Evolutionary conservation across 2,888 invertebrate species (phyloP).

Genomic region (Drosophila paranaensis): DNA sequence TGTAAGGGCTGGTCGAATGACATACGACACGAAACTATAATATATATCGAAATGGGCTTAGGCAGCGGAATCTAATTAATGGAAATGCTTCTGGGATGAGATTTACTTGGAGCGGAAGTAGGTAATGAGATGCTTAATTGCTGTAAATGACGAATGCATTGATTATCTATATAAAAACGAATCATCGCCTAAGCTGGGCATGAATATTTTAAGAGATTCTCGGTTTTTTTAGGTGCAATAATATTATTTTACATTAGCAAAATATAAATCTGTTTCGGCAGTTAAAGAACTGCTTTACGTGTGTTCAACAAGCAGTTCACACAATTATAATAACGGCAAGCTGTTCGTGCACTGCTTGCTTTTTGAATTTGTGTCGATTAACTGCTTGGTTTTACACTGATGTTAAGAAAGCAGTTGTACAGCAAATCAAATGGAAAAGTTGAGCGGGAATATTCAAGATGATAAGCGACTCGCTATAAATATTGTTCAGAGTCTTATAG

Average conservation of each 20-base stretch:
- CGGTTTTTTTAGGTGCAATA: background rate
- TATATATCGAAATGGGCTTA: slow-evolving; percentile 17
- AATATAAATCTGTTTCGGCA: background rate
- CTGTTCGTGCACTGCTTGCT: background rate
- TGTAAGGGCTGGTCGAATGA: slow-evolving; percentile 39
- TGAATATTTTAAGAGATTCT: background rate
- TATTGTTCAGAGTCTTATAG: background rate
- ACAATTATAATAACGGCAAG: background rate
- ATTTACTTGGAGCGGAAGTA: slow-evolving; percentile 3
- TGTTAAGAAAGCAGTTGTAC: background rate
- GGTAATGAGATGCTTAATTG: slow-evolving; percentile 13
- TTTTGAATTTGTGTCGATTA: background rate
- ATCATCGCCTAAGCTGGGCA: slow-evolving; percentile 1
- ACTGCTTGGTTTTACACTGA: background rate
- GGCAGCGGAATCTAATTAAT: slow-evolving; percentile 47
- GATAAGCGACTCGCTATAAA: background rate
- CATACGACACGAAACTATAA: slow-evolving; percentile 22
- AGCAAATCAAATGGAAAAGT: background rate
- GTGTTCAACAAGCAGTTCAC: slow-evolving; percentile 14
- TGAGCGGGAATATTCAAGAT: background rate
- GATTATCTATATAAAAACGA: background rate
- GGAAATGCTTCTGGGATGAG: slow-evolving; percentile 11
- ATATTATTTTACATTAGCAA: background rate
- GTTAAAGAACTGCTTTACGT: background rate
- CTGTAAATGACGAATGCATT: slow-evolving; percentile 1